A percentile compares a stretch with the other conserved stretches of the same genome.
These are phyloP conservation scores for Drosophila nebulosa DNA, from an alignment of 1,140 invertebrate species.

Conservation along the genomic window DNA sequence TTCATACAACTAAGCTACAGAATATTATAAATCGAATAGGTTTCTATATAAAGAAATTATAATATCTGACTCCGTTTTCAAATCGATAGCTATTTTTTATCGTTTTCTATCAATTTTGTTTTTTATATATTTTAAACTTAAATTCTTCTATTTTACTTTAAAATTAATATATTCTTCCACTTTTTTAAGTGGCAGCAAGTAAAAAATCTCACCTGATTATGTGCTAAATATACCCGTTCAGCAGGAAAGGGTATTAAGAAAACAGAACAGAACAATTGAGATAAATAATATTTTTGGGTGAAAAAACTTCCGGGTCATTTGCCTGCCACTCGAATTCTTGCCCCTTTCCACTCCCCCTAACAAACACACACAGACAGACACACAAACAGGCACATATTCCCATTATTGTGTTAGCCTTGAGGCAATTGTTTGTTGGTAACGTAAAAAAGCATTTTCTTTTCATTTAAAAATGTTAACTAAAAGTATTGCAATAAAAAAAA, in stretches of 20 bases:
- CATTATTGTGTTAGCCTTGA: neutral
- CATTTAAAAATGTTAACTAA: neutral
- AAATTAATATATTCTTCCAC: no score
- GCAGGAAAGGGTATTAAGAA: neutral
- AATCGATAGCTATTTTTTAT: no score
- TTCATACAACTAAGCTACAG: no score
- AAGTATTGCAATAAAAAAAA: neutral
- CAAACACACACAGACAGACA: constrained; percentile 18
- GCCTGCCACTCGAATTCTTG: constrained; percentile 24
- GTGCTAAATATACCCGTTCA: neutral
- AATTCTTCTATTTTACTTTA: no score
- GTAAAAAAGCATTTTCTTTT: neutral
- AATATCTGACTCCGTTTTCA: no score
- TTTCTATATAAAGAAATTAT: no score
- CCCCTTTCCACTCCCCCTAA: neutral
- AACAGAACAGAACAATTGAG: constrained; percentile 37
- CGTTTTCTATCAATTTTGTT: no score
- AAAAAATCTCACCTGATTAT: no score
- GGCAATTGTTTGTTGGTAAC: neutral
- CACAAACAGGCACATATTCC: constrained; percentile 25
- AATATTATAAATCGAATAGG: no score
- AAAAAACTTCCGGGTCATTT: constrained; percentile 63
- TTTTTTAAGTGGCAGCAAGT: no score
- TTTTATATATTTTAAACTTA: no score
- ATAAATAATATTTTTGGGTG: constrained; percentile 46